Evolutionary conservation across 2,888 invertebrate species (phyloP).

Genomic region (Sturmia bella): DNA sequence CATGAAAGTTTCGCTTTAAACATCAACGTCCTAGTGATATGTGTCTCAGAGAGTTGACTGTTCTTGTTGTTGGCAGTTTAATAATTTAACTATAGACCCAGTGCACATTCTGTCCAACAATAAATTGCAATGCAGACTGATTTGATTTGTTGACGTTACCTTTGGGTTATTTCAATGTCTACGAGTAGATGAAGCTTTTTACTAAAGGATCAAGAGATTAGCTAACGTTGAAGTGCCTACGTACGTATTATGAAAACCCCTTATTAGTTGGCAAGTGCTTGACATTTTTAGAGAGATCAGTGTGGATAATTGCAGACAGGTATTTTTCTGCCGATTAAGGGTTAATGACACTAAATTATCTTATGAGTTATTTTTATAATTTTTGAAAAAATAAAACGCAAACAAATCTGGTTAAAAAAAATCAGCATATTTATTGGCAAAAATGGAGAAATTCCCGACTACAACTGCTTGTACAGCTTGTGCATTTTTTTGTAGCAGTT

Average conservation of each 20-base stretch:
- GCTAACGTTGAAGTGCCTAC: background rate
- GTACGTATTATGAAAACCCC: slow-evolving; percentile 5
- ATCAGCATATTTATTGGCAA: no score
- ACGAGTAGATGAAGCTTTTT: slow-evolving; percentile 14
- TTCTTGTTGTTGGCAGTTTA: slow-evolving; percentile 61
- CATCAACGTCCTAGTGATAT: slow-evolving; percentile 30
- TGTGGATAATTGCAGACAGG: slow-evolving; percentile 16
- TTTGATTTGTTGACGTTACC: slow-evolving; percentile 67
- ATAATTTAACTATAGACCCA: slow-evolving; percentile 65
- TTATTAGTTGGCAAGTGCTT: slow-evolving; percentile 39
- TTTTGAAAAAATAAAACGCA: no score
- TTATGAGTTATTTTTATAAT: background rate
- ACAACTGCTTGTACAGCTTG: no score
- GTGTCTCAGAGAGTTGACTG: slow-evolving; percentile 41
- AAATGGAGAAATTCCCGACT: no score
- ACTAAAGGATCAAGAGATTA: slow-evolving; percentile 22
- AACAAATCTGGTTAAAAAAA: no score
- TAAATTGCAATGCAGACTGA: slow-evolving; percentile 24
- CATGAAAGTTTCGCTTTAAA: slow-evolving; percentile 1
- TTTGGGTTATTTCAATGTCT: slow-evolving; percentile 63
- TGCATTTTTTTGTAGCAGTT: no score
- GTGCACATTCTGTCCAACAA: slow-evolving; percentile 19
- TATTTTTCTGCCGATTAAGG: background rate
- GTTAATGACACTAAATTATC: background rate
- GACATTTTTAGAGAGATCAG: slow-evolving; percentile 38